A percentile compares a stretch with the other conserved stretches of the same genome.
These are phyloP conservation scores for Oegoconia quadripuncta DNA, from an alignment of 2,888 invertebrate genomes.

Conservation along the genomic window DNA sequence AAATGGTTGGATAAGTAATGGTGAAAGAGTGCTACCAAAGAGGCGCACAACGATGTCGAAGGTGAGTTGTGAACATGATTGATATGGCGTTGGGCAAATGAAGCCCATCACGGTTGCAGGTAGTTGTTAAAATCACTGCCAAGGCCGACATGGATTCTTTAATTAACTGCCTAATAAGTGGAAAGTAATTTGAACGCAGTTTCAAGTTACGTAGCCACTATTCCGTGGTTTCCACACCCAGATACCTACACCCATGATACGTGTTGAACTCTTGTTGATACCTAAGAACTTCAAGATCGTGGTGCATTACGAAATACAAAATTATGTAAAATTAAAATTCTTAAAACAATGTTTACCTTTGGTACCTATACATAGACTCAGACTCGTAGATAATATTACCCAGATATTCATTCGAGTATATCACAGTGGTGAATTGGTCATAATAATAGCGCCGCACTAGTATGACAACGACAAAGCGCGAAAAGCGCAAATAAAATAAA, in stretches of 20 bases:
- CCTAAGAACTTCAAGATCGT: too few relatives aligned
- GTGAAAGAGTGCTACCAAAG: slow-evolving; percentile 34
- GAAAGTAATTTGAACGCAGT: not conserved
- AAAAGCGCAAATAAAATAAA: slow-evolving; percentile 9
- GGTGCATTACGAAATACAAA: too few relatives aligned
- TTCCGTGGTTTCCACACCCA: too few relatives aligned
- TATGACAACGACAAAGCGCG: slow-evolving; percentile 3
- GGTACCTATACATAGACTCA: too few relatives aligned
- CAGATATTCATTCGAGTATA: too few relatives aligned
- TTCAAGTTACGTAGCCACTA: too few relatives aligned
- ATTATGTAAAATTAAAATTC: too few relatives aligned
- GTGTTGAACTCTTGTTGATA: too few relatives aligned
- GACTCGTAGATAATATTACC: too few relatives aligned
- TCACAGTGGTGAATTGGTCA: not conserved
- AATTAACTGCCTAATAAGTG: not conserved
- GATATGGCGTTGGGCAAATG: slow-evolving; percentile 18
- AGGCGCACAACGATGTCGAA: slow-evolving; percentile 63
- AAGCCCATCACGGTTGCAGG: slow-evolving; percentile 40
- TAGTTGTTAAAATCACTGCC: slow-evolving; percentile 46
- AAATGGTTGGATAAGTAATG: slow-evolving; percentile 44
- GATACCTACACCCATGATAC: too few relatives aligned
- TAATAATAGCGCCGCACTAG: slow-evolving; percentile 3
- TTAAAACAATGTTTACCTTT: too few relatives aligned
- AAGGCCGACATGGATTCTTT: slow-evolving; percentile 30
- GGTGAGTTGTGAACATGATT: slow-evolving; percentile 58